Conservation (phyloP, 2,888 invertebrate genomes). For the Agrenia bidenticulata region DNA sequence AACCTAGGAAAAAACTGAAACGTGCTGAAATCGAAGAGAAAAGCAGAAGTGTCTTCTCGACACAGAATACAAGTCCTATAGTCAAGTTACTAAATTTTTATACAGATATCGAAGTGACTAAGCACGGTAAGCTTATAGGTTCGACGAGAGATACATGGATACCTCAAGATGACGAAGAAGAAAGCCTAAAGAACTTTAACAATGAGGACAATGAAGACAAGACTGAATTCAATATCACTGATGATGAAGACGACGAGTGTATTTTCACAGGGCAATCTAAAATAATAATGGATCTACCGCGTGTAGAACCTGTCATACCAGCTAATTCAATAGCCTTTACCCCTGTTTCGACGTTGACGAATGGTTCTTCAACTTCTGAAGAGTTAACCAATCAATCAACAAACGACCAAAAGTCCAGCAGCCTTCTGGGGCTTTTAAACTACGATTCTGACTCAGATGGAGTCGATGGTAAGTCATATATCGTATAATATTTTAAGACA, state of each 20-base stretch:
- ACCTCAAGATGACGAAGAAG: neutral
- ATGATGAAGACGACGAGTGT: slow-evolving; percentile 16
- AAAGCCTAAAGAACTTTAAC: neutral
- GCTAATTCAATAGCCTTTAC: no score
- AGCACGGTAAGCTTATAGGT: slow-evolving; percentile 20
- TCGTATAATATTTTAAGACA: no score
- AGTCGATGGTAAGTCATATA: no score
- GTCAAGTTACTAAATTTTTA: slow-evolving; percentile 25
- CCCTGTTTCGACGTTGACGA: no score
- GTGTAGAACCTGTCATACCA: no score
- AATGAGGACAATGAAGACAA: neutral
- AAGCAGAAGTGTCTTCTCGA: neutral
- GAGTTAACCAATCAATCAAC: no score
- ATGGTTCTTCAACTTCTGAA: no score
- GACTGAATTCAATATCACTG: slow-evolving; percentile 11
- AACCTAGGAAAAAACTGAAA: neutral
- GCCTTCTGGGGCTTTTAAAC: neutral
- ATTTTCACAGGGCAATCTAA: no score
- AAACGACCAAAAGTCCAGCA: no score
- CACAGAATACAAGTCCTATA: neutral
- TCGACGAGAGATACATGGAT: slow-evolving; percentile 15
- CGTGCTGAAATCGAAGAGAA: neutral
- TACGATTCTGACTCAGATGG: neutral
- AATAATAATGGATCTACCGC: no score
- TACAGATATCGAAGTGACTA: slow-evolving; percentile 12